Evolutionary conservation across 2,797 vertebrate species (phyloP).

Genomic region (Aeoliscus strigatus): DNA sequence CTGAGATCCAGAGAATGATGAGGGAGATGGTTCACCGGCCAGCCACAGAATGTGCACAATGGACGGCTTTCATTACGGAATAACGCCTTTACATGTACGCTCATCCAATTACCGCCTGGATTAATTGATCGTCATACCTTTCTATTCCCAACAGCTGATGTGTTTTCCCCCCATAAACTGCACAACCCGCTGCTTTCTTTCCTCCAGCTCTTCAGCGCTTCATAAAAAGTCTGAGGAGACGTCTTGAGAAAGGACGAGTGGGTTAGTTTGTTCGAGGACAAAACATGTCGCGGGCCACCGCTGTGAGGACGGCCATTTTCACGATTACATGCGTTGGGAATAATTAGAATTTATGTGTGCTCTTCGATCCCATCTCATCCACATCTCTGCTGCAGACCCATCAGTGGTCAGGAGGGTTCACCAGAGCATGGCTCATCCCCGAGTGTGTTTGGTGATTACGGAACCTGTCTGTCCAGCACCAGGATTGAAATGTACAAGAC

Average conservation of each 20-base stretch:
- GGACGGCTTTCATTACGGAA: conserved; percentile 95
- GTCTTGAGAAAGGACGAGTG: conserved; percentile 28
- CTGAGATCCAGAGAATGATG: conserved; percentile 90
- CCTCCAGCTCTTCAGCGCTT: conserved; percentile 36
- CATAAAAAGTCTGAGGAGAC: conserved; percentile 57
- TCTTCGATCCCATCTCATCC: conserved; percentile 57
- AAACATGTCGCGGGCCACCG: conserved; percentile 48
- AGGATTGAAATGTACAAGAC: conserved; percentile 74
- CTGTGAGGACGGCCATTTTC: conserved; percentile 69
- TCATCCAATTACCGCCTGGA: conserved; percentile 96
- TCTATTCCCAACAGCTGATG: conserved; percentile 63
- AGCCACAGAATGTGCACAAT: conserved; percentile 81
- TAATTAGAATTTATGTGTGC: conserved; percentile 76
- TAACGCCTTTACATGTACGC: conserved; percentile 87
- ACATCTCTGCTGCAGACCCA: conserved; percentile 53
- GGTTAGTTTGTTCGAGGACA: conserved; percentile 42
- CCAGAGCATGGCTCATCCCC: conserved; percentile 74
- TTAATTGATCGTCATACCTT: conserved; percentile 95
- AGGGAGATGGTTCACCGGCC: conserved; percentile 84
- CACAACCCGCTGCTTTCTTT: conserved; percentile 50
- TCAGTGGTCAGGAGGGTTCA: conserved; percentile 69
- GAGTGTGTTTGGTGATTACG: conserved; percentile 76
- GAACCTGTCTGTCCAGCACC: conserved; percentile 67
- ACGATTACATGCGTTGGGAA: conserved; percentile 60
- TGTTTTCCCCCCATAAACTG: conserved; percentile 60